Evolutionary conservation across 2,113 vertebrate genomes (phyloP), one percentile per base, ranked within the genome.

Genomic region (Myrmophylax atrothorax): DNA sequence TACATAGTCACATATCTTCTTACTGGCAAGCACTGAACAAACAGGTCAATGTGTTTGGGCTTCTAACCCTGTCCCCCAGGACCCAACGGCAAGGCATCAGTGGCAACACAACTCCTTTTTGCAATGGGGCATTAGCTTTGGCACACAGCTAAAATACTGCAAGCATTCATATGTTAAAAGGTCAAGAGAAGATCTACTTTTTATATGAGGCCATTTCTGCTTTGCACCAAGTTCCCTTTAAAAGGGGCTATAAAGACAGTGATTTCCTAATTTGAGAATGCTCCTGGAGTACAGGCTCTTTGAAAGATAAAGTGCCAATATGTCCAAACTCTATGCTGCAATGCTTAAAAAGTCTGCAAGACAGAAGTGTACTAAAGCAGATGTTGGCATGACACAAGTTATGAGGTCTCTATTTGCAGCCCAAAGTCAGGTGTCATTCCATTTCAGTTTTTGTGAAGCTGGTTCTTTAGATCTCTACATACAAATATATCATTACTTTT

Each of bases 171-270:
- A 68, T 73, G 78, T 84, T 82, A 91, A 96, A 96, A 94, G 94
- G 96, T 97, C 86, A 96, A 83, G 28, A 66, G 83, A 66, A 87
- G 31, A 76, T 26, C 49, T 83, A 16, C 31, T 47, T 94, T 92
- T 66, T 89, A 78, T 89, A 44, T 6, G 22, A 50, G 55, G 82
- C 47, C 58, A 88, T 74, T 87, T 86, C 85, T 72, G 85, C 86
- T 94, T n/a, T 87, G 44, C 73, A 76, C 73, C 53, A 59, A 46
- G 73, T 26, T 63, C 26, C 40, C 59, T 85, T 86, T 72, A 70
- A 60, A 85, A 44, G 42, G 24, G 44, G 42, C 52, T 25, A 14
- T 55, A 79, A 94, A 89, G 74, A 20, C 37, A 66, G 63, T 3
- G 19, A 60, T 66, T 69, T 56, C 52, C 67, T 82, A 72, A 89